Evolutionary conservation across 2,888 invertebrate genomes (phyloP).

Genomic region (Ditula angustiorana): DNA sequence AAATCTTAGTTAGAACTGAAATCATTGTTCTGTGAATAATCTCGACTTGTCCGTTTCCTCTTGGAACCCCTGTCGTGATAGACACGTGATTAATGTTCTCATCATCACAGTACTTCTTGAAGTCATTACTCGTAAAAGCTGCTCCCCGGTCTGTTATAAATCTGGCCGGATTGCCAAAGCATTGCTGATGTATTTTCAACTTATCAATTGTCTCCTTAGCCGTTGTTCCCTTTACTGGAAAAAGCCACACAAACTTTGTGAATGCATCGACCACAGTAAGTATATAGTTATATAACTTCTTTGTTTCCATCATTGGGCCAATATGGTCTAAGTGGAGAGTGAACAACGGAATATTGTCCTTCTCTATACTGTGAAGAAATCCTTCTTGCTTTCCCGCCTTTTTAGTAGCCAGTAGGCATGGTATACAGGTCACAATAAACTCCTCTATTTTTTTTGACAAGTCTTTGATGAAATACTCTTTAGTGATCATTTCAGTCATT

Average conservation of each 20-base stretch:
- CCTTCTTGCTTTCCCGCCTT: slow-evolving; percentile 7
- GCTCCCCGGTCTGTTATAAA: not conserved
- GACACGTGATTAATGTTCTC: not conserved
- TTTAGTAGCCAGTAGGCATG: slow-evolving; percentile 3
- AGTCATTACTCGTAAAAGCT: not conserved
- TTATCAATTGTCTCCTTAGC: not conserved
- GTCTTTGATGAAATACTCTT: slow-evolving; percentile 8
- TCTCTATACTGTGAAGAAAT: not conserved
- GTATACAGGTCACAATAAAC: not conserved
- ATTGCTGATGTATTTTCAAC: not conserved
- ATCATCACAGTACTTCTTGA: not conserved
- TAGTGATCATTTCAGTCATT: slow-evolving; percentile 3
- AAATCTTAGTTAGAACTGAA: not conserved
- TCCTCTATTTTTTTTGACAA: slow-evolving; percentile 2
- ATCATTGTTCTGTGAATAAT: not conserved
- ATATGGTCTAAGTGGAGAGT: slow-evolving; percentile 7
- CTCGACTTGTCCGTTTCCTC: not conserved
- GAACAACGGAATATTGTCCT: slow-evolving; percentile 1
- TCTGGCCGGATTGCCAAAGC: not conserved
- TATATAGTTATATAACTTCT: slow-evolving; percentile 3
- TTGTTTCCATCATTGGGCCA: slow-evolving; percentile 3
- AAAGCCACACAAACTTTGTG: slow-evolving; percentile 4
- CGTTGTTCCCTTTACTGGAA: not conserved
- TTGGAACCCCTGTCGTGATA: not conserved
- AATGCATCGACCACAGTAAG: not conserved